Conservation (phyloP, 2,888 invertebrate genomes). For the Colletes collaris region DNA sequence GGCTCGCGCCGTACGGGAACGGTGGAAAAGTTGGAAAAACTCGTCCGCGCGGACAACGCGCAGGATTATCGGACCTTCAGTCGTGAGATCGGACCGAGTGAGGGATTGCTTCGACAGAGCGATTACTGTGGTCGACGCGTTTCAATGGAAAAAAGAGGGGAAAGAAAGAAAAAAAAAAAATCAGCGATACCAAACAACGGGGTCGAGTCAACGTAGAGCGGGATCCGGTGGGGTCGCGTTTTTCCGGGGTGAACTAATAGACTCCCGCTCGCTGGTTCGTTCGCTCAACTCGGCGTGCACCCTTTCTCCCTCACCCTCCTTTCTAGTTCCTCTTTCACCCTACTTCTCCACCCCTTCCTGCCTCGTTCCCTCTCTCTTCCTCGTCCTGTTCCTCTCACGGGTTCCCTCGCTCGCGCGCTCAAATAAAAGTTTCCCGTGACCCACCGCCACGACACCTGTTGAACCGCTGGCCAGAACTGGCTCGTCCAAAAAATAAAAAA, state of each 20-base stretch:
- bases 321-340: constrained; percentile 46
- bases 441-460: constrained; percentile 81
- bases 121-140: constrained; percentile 78
- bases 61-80: constrained; percentile 65
- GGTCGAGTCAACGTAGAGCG: constrained; percentile 67
- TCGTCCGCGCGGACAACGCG: constrained; percentile 58
- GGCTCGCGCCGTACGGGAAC: constrained; percentile 11
- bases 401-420: constrained; percentile 71
- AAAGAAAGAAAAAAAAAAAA: constrained; percentile 74
- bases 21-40: constrained; percentile 56
- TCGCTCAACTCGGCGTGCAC: constrained; percentile 74
- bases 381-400: constrained; percentile 59
- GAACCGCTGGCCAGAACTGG: constrained; percentile 76
- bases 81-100: constrained; percentile 67
- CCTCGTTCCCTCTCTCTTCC: constrained; percentile 53
- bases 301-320: constrained; percentile 59
- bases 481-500: constrained; percentile 60
- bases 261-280: constrained; percentile 77
- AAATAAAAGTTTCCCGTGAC: constrained; percentile 82
- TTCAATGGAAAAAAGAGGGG: constrained; percentile 70
- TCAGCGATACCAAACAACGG: constrained; percentile 76
- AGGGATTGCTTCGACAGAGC: constrained; percentile 74
- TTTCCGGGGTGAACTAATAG: constrained; percentile 82
- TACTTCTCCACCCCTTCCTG: constrained; percentile 49
- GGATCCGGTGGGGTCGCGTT: constrained; percentile 76